A percentile compares a stretch with the other conserved stretches of the same genome.
Conservation (phyloP, 2,888 invertebrate species). For the Pammene fasciana region DNA sequence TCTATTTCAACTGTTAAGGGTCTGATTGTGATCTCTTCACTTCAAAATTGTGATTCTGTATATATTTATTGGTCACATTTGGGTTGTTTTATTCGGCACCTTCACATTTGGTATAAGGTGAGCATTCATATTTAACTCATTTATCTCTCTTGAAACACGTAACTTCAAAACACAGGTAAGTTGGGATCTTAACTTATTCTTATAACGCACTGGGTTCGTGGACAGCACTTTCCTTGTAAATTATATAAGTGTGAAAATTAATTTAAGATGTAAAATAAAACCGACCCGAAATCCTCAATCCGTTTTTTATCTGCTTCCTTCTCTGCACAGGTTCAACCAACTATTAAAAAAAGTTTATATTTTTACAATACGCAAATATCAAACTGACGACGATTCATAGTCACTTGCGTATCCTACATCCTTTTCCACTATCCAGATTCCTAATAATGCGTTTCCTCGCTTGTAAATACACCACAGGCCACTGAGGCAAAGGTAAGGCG, state of each 20-base stretch:
- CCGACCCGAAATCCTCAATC: neutral
- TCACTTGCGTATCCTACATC: too few relatives aligned
- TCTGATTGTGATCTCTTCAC: neutral
- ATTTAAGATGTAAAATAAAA: too few relatives aligned
- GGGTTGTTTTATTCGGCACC: conserved; percentile 17
- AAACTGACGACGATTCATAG: too few relatives aligned
- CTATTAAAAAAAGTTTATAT: neutral
- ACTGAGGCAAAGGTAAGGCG: too few relatives aligned
- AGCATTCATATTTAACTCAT: conserved; percentile 16
- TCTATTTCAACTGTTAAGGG: neutral
- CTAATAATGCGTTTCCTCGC: too few relatives aligned
- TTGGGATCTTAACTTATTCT: conserved; percentile 32
- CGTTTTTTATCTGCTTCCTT: neutral
- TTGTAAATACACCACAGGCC: too few relatives aligned
- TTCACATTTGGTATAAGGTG: conserved; percentile 27
- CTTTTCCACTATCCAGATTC: too few relatives aligned
- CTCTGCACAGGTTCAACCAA: too few relatives aligned
- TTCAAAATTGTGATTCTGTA: neutral
- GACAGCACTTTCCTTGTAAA: conserved; percentile 26
- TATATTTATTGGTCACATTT: neutral
- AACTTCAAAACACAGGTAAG: conserved; percentile 40
- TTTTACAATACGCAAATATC: neutral
- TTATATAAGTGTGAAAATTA: neutral
- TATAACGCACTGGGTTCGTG: conserved; percentile 29
- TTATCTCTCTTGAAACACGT: conserved; percentile 18